phyloP scores from a whole-genome alignment of 2,113 vertebrate species.

The Hyaena hyaena region DNA sequence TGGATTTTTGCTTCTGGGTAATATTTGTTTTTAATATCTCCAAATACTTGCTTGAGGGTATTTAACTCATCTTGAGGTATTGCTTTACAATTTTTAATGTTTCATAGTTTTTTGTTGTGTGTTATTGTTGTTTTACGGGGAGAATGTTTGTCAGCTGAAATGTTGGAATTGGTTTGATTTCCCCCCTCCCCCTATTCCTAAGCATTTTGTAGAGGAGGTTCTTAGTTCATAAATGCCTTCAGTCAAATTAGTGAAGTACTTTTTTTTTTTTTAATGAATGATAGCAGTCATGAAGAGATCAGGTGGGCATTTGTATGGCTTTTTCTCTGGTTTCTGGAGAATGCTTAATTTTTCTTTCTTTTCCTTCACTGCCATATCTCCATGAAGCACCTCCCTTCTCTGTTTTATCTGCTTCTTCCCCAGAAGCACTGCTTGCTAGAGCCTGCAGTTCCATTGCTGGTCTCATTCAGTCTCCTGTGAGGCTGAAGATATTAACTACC shows the following conservation, averaged over 20 bases:
- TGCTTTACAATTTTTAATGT: not conserved
- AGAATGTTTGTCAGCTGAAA: not conserved
- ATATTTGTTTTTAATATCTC: not conserved
- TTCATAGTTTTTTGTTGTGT: not conserved
- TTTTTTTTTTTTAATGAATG: not conserved
- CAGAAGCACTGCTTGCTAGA: not conserved
- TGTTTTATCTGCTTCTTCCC: not conserved
- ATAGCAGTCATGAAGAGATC: not conserved
- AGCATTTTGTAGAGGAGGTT: not conserved
- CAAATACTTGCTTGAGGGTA: not conserved
- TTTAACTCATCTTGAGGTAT: conserved; percentile 1
- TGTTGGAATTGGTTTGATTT: not conserved
- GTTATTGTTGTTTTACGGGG: not conserved
- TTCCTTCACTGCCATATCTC: not conserved
- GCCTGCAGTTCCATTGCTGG: not conserved
- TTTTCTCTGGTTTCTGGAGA: not conserved
- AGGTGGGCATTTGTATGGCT: not conserved
- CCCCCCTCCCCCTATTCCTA: not conserved
- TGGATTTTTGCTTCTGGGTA: not conserved
- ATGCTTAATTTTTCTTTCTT: not conserved
- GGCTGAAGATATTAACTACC: not conserved
- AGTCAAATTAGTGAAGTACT: not conserved
- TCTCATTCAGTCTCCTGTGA: not conserved
- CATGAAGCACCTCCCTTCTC: not conserved
- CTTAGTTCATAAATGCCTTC: not conserved